phyloP scores from a whole-genome alignment of 2,113 vertebrate species.

The Tachycineta bicolor region DNA sequence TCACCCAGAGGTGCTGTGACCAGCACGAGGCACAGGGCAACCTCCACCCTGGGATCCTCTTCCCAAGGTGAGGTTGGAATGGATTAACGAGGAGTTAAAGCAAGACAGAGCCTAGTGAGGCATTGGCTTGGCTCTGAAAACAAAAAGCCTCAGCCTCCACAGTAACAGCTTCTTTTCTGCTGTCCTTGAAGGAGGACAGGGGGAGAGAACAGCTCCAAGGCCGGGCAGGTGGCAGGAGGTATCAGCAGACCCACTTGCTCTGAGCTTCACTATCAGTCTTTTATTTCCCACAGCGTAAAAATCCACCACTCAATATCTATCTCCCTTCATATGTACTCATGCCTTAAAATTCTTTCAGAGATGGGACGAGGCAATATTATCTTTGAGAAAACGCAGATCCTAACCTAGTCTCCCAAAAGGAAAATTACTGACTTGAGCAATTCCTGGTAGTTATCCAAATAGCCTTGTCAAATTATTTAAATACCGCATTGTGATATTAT shows the following conservation, averaged over 20 bases:
- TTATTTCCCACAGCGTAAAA: neutral
- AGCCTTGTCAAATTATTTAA: slow-evolving; percentile 82
- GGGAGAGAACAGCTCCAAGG: neutral
- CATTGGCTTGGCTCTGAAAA: neutral
- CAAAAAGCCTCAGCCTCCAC: neutral
- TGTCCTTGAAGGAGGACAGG: neutral
- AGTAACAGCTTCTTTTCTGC: neutral
- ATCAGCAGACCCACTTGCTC: neutral
- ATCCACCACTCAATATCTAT: neutral
- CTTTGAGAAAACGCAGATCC: slow-evolving; percentile 66
- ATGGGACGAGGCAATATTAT: slow-evolving; percentile 46
- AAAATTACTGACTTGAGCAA: slow-evolving; percentile 74
- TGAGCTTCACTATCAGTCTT: neutral
- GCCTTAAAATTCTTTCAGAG: neutral
- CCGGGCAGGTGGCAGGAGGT: neutral
- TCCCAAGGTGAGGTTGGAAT: neutral
- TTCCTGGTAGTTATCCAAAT: slow-evolving; percentile 70
- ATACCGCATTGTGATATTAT: slow-evolving; percentile 79
- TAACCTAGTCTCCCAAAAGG: slow-evolving; percentile 65
- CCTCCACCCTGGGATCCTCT: neutral
- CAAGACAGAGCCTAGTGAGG: neutral
- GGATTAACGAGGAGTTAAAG: neutral
- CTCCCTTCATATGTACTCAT: neutral
- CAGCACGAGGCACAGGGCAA: neutral
- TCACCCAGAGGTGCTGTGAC: neutral